These are phyloP conservation scores for Limnephilus marmoratus DNA, from an alignment of 2,888 invertebrate species.

Conservation along the genomic window DNA sequence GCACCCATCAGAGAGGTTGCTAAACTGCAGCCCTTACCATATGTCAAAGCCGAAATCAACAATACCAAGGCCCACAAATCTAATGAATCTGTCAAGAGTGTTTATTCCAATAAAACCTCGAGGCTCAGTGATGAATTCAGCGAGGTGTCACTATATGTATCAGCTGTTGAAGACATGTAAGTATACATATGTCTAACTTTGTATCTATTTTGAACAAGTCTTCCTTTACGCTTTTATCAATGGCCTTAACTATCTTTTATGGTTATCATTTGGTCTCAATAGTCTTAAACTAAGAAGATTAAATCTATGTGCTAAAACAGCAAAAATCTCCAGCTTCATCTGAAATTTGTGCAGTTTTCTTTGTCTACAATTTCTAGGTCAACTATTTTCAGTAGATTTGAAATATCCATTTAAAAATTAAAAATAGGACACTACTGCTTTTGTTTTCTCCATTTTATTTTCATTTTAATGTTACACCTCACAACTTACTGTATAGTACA, in stretches of 20 bases:
- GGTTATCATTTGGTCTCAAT: neutral
- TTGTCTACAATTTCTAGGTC: no score
- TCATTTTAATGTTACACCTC: no score
- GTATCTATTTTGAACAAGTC: neutral
- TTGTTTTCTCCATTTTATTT: no score
- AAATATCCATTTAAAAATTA: no score
- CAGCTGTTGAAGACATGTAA: constrained; percentile 86
- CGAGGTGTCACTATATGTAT: constrained; percentile 86
- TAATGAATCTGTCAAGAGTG: constrained; percentile 68
- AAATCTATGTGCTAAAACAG: no score
- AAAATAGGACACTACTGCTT: no score
- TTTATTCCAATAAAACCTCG: constrained; percentile 71
- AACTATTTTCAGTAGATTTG: no score
- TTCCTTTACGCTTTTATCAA: neutral
- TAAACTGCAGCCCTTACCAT: constrained; percentile 32
- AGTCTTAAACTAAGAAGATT: no score
- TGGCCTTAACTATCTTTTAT: neutral
- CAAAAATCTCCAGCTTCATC: no score
- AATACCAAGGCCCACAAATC: constrained; percentile 68
- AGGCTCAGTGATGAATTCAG: constrained; percentile 83
- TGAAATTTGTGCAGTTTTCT: no score
- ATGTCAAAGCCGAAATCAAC: constrained; percentile 64
- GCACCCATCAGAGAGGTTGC: constrained; percentile 61
- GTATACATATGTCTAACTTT: constrained; percentile 66
- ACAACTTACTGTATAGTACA: neutral